A percentile compares a stretch with the other conserved stretches of the same genome.
Evolutionary conservation across 2,797 vertebrate genomes (phyloP).

Genomic region (Peromyscus nudipes): DNA sequence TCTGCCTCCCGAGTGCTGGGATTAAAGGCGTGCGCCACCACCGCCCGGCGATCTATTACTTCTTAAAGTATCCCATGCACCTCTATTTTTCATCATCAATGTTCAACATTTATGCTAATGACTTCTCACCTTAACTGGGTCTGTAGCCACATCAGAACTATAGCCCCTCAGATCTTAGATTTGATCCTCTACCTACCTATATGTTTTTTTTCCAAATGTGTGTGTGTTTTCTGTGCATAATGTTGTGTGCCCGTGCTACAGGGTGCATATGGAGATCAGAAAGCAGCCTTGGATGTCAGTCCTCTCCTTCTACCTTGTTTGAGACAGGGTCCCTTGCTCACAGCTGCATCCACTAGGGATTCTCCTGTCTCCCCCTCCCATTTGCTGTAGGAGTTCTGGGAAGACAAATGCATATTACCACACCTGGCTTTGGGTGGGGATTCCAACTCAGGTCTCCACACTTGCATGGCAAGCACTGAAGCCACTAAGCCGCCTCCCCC

Average conservation of each 20-base stretch:
- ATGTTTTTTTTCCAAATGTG: background rate
- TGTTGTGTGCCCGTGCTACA: background rate
- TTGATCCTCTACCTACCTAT: background rate
- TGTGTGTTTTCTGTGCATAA: background rate
- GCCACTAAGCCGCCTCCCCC: background rate
- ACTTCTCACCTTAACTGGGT: background rate
- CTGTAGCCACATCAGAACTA: background rate
- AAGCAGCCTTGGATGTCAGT: too few relatives aligned
- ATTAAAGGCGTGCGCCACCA: too few relatives aligned
- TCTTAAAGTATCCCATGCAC: background rate
- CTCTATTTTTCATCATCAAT: background rate
- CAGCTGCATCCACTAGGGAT: background rate
- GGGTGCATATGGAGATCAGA: background rate
- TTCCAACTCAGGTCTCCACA: background rate
- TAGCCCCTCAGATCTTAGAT: background rate
- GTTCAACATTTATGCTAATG: background rate
- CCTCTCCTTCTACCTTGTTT: background rate
- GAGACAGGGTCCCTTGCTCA: background rate
- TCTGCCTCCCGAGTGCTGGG: too few relatives aligned
- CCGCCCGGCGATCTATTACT: background rate
- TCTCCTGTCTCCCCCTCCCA: background rate
- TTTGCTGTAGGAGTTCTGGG: background rate
- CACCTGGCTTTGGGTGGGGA: background rate
- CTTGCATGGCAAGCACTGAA: background rate
- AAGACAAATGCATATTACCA: background rate